These are phyloP conservation scores for Sapayoa aenigma DNA, from an alignment of 2,113 vertebrate species.

Conservation along the genomic window DNA sequence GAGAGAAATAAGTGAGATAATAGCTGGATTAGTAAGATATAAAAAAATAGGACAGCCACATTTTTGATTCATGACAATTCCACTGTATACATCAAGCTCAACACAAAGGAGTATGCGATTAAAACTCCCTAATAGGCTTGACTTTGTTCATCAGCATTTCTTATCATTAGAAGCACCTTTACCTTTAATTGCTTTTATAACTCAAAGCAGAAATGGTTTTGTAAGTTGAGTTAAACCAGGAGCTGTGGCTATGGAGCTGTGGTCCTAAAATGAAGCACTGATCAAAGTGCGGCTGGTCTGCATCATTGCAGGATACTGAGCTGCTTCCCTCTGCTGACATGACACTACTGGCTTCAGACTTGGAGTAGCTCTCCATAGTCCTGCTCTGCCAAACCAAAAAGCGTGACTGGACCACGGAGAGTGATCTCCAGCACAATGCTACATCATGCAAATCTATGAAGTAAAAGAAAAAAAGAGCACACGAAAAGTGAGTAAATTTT, in stretches of 20 bases:
- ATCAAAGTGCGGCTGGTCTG: rapidly evolving
- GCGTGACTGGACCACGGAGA: background rate
- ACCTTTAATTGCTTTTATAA: background rate
- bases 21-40: background rate
- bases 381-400: background rate
- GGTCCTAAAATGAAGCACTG: rapidly evolving
- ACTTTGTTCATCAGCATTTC: background rate
- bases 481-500: background rate
- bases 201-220: background rate
- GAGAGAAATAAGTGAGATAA: background rate
- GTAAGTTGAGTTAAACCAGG: background rate
- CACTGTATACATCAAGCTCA: background rate
- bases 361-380: background rate
- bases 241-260: background rate
- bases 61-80: background rate
- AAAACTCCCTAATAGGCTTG: background rate
- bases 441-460: background rate
- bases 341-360: background rate
- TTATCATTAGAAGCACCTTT: background rate
- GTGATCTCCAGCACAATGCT: background rate
- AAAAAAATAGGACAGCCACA: background rate
- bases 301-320: background rate
- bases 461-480: rapidly evolving
- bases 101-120: background rate
- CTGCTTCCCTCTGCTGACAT: background rate